Evolutionary conservation across 2,113 vertebrate species (phyloP), one percentile per base, ranked within the genome.

Genomic region (Pterocles orientalis): DNA sequence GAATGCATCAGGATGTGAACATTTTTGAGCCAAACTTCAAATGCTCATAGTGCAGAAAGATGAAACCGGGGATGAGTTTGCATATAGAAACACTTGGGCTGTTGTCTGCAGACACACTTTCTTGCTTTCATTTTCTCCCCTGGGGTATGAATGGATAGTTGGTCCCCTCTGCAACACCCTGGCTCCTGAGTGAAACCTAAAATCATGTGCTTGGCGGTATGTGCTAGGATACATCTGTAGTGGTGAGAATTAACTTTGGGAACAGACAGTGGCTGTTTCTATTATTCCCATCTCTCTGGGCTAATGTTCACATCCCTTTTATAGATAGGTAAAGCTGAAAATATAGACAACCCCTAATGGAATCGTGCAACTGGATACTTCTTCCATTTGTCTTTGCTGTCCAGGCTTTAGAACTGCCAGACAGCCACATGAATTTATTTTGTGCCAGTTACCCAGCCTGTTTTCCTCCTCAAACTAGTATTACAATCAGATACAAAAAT

Each of bases 341-440:
- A 48, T 65, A 24, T 0, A 6, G 25, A 7, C 9, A 25, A 6
- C 16, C 24, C 65, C 25, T 8, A 7, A 5, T 2, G 10, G 21
- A 73, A 1, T 65, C 2, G 2, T 11, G 16, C 3, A 1, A 12
- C 36, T 23, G 25, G 61, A 2, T 18, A 33, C 24, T 54, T 39
- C 31, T 31, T 68, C 45, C 18, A 0, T 76, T 66, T 84, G 33
- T 47, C 28, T 71, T 50, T 64, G 34, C 58, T 85, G 36, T 58
- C 65, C 36, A 19, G 56, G 21, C 53, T 62, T 56, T 56, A 19
- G 33, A 26, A 18, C 47, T 90, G 23, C 53, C 45, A 3, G 1
- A 0, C 18, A 43, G 43, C 65, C 57, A 18, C 25, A 2, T 2
- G 10, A 39, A 43, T 41, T 39, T 16, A 4, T 62, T 68, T 53